phyloP scores from a whole-genome alignment of 2,888 invertebrate genomes.

The Catotricha subobsoleta region DNA sequence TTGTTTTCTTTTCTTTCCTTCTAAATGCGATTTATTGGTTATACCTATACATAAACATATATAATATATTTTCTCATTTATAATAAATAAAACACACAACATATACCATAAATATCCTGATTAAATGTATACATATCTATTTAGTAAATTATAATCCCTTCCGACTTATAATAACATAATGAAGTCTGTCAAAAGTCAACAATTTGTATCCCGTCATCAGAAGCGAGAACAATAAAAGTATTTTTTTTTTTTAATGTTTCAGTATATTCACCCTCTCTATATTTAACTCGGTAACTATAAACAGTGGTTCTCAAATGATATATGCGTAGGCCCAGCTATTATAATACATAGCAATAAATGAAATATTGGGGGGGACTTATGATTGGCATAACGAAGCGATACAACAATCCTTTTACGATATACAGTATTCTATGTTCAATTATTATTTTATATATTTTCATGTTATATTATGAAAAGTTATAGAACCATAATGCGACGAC shows the following conservation, averaged over 20 bases:
- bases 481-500: neutral
- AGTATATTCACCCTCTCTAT: too few species aligned
- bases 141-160: constrained; percentile 9
- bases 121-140: constrained; percentile 9
- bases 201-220: constrained; percentile 8
- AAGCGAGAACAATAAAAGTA: constrained; percentile 6
- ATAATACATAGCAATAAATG: neutral
- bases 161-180: constrained; percentile 8
- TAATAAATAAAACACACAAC: constrained; percentile 1
- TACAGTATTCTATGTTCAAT: too few species aligned
- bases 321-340: neutral
- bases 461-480: neutral
- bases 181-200: constrained; percentile 9
- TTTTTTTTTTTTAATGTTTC: constrained; percentile 3
- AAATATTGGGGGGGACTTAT: too few species aligned
- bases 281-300: too few species aligned
- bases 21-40: too few species aligned
- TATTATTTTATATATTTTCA: too few species aligned
- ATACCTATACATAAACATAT: too few species aligned
- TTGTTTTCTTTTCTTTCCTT: too few species aligned
- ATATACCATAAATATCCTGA: constrained; percentile 5
- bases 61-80: too few species aligned
- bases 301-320: too few species aligned
- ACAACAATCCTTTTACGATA: constrained; percentile 5
- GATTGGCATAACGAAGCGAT: constrained; percentile 5